These are phyloP conservation scores for Taphrorychus bicolor DNA, from an alignment of 2,888 invertebrate genomes.

Conservation along the genomic window DNA sequence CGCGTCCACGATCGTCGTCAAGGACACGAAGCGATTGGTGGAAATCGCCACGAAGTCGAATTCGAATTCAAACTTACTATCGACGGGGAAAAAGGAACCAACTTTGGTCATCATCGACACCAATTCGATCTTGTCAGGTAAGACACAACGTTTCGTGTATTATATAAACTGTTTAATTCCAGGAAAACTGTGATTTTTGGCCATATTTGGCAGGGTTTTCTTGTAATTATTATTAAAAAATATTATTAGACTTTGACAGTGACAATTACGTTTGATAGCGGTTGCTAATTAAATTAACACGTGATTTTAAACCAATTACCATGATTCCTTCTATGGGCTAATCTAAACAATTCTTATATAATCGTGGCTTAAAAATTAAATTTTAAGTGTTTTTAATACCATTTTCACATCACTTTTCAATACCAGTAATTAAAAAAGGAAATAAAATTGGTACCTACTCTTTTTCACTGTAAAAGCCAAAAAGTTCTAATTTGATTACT, in stretches of 20 bases:
- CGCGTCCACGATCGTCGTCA: slow-evolving; percentile 65
- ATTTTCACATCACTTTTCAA: too few relatives aligned
- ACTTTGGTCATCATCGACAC: slow-evolving; percentile 82
- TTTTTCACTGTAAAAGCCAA: background rate
- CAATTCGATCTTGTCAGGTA: slow-evolving; percentile 71
- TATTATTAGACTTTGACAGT: background rate
- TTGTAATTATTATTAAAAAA: background rate
- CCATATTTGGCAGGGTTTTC: background rate
- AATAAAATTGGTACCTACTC: background rate
- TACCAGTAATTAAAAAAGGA: background rate
- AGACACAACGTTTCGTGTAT: background rate
- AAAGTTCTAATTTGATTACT: too few relatives aligned
- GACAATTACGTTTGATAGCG: background rate
- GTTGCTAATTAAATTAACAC: too few relatives aligned
- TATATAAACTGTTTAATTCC: too few relatives aligned
- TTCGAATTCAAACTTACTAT: slow-evolving; percentile 45
- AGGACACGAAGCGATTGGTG: slow-evolving; percentile 73
- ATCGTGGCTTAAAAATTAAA: too few relatives aligned
- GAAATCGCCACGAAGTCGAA: slow-evolving; percentile 71
- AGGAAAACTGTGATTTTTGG: background rate
- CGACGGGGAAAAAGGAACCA: slow-evolving; percentile 69
- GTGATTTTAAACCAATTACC: too few relatives aligned
- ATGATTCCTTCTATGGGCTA: too few relatives aligned
- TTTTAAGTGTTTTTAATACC: too few relatives aligned
- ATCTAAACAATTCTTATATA: too few relatives aligned